Conservation (phyloP, 2,888 invertebrate genomes). For the Serripes groenlandicus region DNA sequence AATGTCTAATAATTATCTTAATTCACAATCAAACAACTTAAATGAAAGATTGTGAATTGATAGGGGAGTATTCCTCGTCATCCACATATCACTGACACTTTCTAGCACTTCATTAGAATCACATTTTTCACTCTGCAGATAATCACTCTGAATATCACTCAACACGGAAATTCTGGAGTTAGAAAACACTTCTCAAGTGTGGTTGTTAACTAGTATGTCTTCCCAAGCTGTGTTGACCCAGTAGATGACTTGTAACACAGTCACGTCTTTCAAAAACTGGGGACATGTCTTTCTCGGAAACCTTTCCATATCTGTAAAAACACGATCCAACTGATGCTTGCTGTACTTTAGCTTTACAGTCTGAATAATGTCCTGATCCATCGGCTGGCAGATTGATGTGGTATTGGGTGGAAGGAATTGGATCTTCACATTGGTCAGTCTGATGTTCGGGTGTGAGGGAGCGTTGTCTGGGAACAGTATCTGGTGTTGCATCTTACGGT, state of each 20-base stretch:
- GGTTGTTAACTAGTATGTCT: no score
- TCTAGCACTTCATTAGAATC: not conserved
- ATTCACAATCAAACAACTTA: not conserved
- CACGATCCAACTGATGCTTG: no score
- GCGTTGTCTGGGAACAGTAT: slow-evolving; percentile 36
- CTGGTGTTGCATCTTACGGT: slow-evolving; percentile 25
- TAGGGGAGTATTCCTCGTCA: slow-evolving; percentile 15
- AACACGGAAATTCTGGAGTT: not conserved
- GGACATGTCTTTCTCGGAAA: no score
- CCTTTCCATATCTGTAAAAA: no score
- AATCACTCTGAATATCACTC: no score
- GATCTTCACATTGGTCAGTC: slow-evolving; percentile 21
- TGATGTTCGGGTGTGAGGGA: slow-evolving; percentile 19
- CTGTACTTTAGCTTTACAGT: slow-evolving; percentile 21
- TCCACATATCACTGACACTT: not conserved
- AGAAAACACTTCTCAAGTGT: no score
- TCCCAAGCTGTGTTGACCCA: slow-evolving; percentile 36
- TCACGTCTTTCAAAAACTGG: slow-evolving; percentile 11
- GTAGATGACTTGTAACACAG: slow-evolving; percentile 34
- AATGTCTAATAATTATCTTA: not conserved
- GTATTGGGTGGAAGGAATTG: slow-evolving; percentile 30
- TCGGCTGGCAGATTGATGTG: slow-evolving; percentile 26
- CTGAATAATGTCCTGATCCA: slow-evolving; percentile 40
- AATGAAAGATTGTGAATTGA: not conserved
- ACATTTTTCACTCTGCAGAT: not conserved